These are phyloP conservation scores for Brachionus angularis DNA, from an alignment of 1,140 invertebrate genomes.

Conservation along the genomic window DNA sequence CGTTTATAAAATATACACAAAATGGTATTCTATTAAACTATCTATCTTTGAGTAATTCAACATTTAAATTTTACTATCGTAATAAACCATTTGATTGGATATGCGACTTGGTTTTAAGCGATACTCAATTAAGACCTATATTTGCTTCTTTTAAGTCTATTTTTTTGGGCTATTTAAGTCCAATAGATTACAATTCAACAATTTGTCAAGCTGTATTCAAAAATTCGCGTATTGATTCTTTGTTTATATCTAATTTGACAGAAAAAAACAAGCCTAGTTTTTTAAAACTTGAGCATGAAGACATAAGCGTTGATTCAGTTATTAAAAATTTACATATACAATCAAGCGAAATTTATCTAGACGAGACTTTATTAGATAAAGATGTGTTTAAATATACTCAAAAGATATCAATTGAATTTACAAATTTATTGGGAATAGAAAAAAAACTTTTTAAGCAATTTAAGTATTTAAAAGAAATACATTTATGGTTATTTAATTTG, in stretches of 20 bases:
- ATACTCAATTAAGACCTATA: background rate
- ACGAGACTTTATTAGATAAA: background rate
- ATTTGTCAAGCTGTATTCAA: slow-evolving; percentile 17
- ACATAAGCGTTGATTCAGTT: background rate
- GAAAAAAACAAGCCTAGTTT: background rate
- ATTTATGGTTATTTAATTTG: slow-evolving; percentile 24
- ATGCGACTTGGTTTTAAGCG: slow-evolving; percentile 5
- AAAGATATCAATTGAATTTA: slow-evolving; percentile 25
- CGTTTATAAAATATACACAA: background rate
- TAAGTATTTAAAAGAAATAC: background rate
- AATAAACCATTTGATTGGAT: slow-evolving; percentile 8
- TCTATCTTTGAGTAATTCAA: slow-evolving; percentile 1
- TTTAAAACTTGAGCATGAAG: background rate
- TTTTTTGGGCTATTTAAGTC: background rate
- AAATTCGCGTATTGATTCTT: background rate
- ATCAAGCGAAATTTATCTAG: slow-evolving; percentile 5
- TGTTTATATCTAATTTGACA: slow-evolving; percentile 10
- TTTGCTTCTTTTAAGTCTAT: slow-evolving; percentile 14
- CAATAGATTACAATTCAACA: background rate
- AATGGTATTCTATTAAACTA: background rate
- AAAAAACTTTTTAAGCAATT: background rate
- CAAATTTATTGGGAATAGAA: background rate
- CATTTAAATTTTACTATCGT: slow-evolving; percentile 3
- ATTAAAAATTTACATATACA: slow-evolving; percentile 1
- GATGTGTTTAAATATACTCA: slow-evolving; percentile 11